Percentiles rank a stretch among this genome's conserved stretches.
Conservation (phyloP, 2,888 invertebrate genomes). For the Hypolimnas misippus region DNA sequence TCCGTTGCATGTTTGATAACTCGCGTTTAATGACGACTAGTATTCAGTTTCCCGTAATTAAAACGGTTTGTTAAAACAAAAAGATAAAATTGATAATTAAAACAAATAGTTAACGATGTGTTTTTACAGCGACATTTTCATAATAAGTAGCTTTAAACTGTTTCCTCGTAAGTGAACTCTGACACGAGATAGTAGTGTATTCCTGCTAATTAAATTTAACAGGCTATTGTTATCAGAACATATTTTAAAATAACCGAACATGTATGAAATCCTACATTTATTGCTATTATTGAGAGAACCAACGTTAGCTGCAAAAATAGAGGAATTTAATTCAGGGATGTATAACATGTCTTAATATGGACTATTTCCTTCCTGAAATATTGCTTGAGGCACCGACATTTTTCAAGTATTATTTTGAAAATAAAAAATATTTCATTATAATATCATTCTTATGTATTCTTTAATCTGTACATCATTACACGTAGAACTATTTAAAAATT, state of each 20-base stretch:
- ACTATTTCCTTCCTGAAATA: too few relatives aligned
- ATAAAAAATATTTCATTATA: too few relatives aligned
- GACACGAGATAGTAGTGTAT: conserved; percentile 70
- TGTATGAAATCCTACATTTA: neutral
- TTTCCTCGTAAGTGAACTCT: conserved; percentile 75
- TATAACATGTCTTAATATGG: too few relatives aligned
- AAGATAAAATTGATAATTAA: conserved; percentile 72
- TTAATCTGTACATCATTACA: too few relatives aligned
- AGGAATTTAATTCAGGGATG: too few relatives aligned
- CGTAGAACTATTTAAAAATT: too few relatives aligned
- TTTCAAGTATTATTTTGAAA: too few relatives aligned
- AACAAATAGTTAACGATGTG: conserved; percentile 59
- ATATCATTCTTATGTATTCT: too few relatives aligned
- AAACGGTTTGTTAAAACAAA: conserved; percentile 62
- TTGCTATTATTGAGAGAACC: neutral
- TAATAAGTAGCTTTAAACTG: conserved; percentile 47
- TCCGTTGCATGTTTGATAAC: conserved; percentile 19
- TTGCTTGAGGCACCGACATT: too few relatives aligned
- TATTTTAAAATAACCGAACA: conserved; percentile 18
- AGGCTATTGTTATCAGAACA: conserved; percentile 42
- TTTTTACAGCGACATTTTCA: conserved; percentile 50
- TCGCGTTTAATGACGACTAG: conserved; percentile 38
- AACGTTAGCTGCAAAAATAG: too few relatives aligned
- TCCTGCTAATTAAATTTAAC: conserved; percentile 63
- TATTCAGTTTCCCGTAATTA: conserved; percentile 73